These are phyloP conservation scores for Manduca sexta DNA, from an alignment of 1,140 invertebrate species.

Conservation along the genomic window DNA sequence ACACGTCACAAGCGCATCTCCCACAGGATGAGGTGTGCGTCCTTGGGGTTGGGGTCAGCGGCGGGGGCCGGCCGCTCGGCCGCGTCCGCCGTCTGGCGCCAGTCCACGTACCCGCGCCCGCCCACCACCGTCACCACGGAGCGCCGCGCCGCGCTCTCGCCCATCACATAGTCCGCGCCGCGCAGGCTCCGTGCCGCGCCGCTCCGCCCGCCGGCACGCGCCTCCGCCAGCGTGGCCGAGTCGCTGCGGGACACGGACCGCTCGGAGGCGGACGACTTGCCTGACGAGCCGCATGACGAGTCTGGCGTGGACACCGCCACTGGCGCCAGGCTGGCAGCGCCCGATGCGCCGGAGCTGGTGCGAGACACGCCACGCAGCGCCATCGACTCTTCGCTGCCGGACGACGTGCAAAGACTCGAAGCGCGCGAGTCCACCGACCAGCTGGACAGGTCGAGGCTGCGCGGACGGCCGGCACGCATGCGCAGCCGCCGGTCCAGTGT, in stretches of 20 bases:
- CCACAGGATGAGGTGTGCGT: conserved; percentile 92
- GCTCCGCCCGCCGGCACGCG: conserved; percentile 11
- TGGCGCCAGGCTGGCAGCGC: conserved; percentile 62
- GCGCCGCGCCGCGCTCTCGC: conserved; percentile 74
- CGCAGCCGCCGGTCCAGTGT: conserved; percentile 84
- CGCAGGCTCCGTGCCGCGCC: conserved; percentile 46
- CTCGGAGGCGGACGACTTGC: conserved; percentile 51
- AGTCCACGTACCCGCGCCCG: conserved; percentile 90
- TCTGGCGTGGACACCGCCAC: conserved; percentile 51
- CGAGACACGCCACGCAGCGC: conserved; percentile 79
- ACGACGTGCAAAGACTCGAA: conserved; percentile 86
- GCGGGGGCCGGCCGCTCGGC: conserved; percentile 60
- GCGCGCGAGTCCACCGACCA: conserved; percentile 91
- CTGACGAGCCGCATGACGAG: conserved; percentile 33
- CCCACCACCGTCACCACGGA: conserved; percentile 91
- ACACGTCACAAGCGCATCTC: conserved; percentile 87
- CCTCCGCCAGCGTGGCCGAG: conserved; percentile 39
- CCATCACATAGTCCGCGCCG: conserved; percentile 63
- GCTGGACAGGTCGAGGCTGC: conserved; percentile 88
- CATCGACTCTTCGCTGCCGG: conserved; percentile 87
- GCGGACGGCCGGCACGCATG: conserved; percentile 85
- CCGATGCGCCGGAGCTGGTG: conserved; percentile 82
- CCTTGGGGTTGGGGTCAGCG: conserved; percentile 70
- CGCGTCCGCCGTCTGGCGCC: conserved; percentile 80
- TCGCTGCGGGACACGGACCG: conserved; percentile 56